Base-by-base conservation (phyloP, 2,113 vertebrate species). In the Siphamia tubifer region DNA sequence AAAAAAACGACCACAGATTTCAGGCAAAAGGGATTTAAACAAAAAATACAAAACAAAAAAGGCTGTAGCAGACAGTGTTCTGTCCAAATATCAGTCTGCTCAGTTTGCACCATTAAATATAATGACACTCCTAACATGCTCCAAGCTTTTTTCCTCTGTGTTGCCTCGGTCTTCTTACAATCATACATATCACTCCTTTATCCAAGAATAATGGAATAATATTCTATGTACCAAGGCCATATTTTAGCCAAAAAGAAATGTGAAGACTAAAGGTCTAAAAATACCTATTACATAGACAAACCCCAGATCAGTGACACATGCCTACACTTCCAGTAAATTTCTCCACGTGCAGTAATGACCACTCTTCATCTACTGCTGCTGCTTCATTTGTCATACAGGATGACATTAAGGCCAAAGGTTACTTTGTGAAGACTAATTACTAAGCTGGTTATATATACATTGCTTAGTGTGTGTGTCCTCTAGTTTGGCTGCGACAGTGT, bases 301-400 rank as follows among this genome's bases (percentile, higher is more conserved):
- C 45, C 43, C 62, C 49, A 69, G 56, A 69, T 61, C 42, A 82
- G 76, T 56, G 39, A 49, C 48, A 10, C 47, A 62, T 43, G 66
- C 61, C 39, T 61, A 38, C 25, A 36, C 64, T 42, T 58, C 36
- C 42, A 65, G 61, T 34, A 62, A 40, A 68, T 15, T 43, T 40
- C 74, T 76, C 40, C 19, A 42, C 62, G 30, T 79, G 66, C 71
- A 76, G 67, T 83, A 84, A 90, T 87, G 66, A 83, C 45, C 65
- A 75, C 66, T 74, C 62, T 76, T 38, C 69, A 70, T 63, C 40
- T 51, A 63, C 63, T 79, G 58, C 66, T 40, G 51, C 52, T 44
- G 21, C 58, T 60, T 76, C 67, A 80, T 84, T 79, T 62, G 72
- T 82, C 81, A 85, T 55, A 45, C 24, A 25, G 65, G 60, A 62